Percentiles rank a stretch among this genome's conserved stretches.
Evolutionary conservation across 2,888 invertebrate genomes (phyloP).

Genomic region (Toxonevra muliebris): DNA sequence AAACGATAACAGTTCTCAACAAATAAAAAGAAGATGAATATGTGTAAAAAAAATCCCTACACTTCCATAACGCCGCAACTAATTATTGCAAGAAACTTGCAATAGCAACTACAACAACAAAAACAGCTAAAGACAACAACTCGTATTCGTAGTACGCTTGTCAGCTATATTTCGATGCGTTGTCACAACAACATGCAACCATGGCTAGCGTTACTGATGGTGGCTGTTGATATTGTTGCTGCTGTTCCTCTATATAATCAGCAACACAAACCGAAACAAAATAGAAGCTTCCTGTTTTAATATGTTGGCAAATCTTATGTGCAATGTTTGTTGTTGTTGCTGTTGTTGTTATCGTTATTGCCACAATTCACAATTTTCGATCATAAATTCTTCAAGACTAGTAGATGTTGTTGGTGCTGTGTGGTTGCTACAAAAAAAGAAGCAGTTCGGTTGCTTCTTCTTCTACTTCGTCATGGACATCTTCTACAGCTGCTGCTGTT

Average conservation of each 20-base stretch:
- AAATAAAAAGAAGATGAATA: too few relatives aligned
- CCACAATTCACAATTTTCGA: background rate
- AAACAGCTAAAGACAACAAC: too few relatives aligned
- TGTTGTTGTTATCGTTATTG: conserved; percentile 1
- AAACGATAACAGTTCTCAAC: too few relatives aligned
- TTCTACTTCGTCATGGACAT: background rate
- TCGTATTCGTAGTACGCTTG: background rate
- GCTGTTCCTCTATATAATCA: background rate
- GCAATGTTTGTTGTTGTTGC: background rate
- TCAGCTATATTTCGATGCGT: background rate
- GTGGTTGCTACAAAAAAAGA: background rate
- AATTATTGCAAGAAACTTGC: too few relatives aligned
- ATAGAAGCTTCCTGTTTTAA: background rate
- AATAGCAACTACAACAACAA: too few relatives aligned
- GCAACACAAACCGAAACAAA: background rate
- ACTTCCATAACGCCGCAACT: too few relatives aligned
- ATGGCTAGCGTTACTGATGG: background rate
- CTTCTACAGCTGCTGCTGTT: background rate
- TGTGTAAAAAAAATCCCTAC: too few relatives aligned
- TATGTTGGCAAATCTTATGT: background rate
- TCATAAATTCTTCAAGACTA: background rate
- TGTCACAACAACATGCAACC: background rate
- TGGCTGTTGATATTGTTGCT: background rate
- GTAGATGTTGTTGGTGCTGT: background rate
- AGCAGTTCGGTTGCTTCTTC: background rate